These are phyloP conservation scores for Cheilosia variabilis DNA, from an alignment of 2,888 invertebrate species.

Conservation along the genomic window DNA sequence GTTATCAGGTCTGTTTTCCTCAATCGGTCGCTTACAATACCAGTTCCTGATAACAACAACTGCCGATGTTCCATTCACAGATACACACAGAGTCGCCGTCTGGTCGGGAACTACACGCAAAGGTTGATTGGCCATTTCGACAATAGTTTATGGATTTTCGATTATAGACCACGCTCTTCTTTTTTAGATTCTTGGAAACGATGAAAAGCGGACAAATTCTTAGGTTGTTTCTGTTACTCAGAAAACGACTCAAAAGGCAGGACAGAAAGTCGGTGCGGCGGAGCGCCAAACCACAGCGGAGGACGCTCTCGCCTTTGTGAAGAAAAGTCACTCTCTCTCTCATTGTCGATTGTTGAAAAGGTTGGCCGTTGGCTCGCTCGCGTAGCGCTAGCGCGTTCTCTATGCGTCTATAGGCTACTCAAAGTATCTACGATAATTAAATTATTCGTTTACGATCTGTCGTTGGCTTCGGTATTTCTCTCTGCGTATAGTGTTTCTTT, in stretches of 20 bases:
- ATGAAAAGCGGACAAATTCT: neutral
- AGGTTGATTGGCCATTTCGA: slow-evolving; percentile 32
- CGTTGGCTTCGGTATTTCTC: slow-evolving; percentile 61
- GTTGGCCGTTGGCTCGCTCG: neutral
- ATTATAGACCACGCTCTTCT: neutral
- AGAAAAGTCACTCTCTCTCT: slow-evolving; percentile 49
- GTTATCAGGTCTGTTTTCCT: slow-evolving; percentile 48
- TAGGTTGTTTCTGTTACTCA: neutral
- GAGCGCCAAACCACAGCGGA: slow-evolving; percentile 23
- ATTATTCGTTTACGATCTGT: slow-evolving; percentile 69
- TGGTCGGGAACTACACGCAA: too few relatives aligned
- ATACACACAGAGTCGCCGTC: neutral
- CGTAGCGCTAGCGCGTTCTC: neutral
- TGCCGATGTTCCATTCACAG: slow-evolving; percentile 10
- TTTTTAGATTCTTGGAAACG: neutral
- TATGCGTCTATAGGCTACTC: slow-evolving; percentile 41
- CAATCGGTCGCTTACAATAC: slow-evolving; percentile 26
- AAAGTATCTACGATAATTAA: slow-evolving; percentile 64
- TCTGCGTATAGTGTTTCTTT: slow-evolving; percentile 13
- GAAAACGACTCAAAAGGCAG: neutral
- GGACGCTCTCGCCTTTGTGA: slow-evolving; percentile 36
- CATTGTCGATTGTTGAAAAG: slow-evolving; percentile 39
- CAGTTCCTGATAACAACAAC: slow-evolving; percentile 56
- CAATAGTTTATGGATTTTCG: slow-evolving; percentile 8
- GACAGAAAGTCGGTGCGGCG: neutral